Evolutionary conservation across 1,140 invertebrate genomes (phyloP).

Genomic region (Drosophila hydei): DNA sequence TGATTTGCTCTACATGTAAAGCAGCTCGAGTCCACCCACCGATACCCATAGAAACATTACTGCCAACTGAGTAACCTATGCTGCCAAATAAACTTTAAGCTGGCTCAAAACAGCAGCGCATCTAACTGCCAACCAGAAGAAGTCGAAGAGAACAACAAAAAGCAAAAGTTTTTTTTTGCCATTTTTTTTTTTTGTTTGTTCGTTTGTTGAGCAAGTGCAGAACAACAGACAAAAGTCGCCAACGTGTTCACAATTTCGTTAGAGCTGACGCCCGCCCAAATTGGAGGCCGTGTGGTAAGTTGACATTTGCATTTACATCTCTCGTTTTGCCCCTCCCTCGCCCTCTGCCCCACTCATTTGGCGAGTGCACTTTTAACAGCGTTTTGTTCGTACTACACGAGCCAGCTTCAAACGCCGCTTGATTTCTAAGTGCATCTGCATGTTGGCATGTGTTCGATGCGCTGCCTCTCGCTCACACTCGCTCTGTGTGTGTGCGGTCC

Average conservation of each 20-base stretch:
- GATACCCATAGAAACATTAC: slow-evolving; percentile 7
- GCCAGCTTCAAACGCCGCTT: slow-evolving; percentile 39
- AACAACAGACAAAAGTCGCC: slow-evolving; percentile 17
- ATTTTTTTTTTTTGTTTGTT: slow-evolving; percentile 4
- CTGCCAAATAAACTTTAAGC: slow-evolving; percentile 35
- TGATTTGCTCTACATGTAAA: not conserved
- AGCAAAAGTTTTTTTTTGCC: slow-evolving; percentile 9
- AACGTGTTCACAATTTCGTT: slow-evolving; percentile 35
- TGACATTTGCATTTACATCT: slow-evolving; percentile 73
- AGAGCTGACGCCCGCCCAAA: slow-evolving; percentile 19
- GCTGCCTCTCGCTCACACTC: too few species aligned
- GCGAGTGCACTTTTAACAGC: slow-evolving; percentile 53
- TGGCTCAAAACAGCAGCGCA: not conserved
- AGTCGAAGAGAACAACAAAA: not conserved
- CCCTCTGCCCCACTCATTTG: slow-evolving; percentile 20
- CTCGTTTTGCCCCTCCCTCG: not conserved
- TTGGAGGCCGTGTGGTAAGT: slow-evolving; percentile 62
- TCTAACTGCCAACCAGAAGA: slow-evolving; percentile 13
- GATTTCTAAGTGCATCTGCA: slow-evolving; percentile 35
- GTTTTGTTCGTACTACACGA: slow-evolving; percentile 18
- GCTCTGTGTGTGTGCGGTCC: slow-evolving; percentile 3
- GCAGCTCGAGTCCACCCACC: slow-evolving; percentile 10
- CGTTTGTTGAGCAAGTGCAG: slow-evolving; percentile 5
- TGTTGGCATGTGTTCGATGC: slow-evolving; percentile 2
- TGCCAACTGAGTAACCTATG: slow-evolving; percentile 51